Base-by-base conservation (phyloP, 2,888 invertebrate species). In the Acanthosepion pharaonis region DNA sequence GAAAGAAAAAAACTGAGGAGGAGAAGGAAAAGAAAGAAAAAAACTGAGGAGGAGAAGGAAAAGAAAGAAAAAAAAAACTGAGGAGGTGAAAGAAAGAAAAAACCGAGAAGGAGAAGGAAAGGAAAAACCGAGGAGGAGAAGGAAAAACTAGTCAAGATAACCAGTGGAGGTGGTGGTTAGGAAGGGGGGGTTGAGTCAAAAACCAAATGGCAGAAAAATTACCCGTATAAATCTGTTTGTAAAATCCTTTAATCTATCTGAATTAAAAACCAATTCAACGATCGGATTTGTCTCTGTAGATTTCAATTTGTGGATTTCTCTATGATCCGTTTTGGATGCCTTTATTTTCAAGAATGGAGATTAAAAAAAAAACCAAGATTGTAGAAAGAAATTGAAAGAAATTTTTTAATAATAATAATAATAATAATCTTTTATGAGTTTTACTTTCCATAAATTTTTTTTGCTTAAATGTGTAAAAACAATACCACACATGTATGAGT, bases 261-360 rank as follows among this genome's bases (percentile, higher is more conserved):
- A n/a, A 78, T 78, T 78, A 78, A 33, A 78, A 78, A 78, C 78
- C 78, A 33, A 78, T 78, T 78, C 78, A 78, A 78, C n/a, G n/a
- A 78, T 33, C 78, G 78, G 78, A 78, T 78, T 78, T 78, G 78
- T n/a, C 78, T 78, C 78, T 15, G 15, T 78, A 78, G 78, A 78
- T 33, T 78, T 78, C 78, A n/a, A 33, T 33, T n/a, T 15, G n/a
- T n/a, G n/a, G 78, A 78, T 78, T 33, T 78, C n/a, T 33, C 0
- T 9, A 5, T 33, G 15, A n/a, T n/a, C 78, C 78, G 78, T n/a
- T 78, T 25, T 9, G 11, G n/a, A n/a, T 15, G n/a, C 9, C 78
- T 78, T 33, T 1, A 11, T 33, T 78, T 33, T 9, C 0, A 78
- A 55, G 20, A 20, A 15, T 5, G 20, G 28, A n/a, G 9, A n/a